Conservation (phyloP, 2,797 vertebrate genomes). For the Eutrigla gurnardus region DNA sequence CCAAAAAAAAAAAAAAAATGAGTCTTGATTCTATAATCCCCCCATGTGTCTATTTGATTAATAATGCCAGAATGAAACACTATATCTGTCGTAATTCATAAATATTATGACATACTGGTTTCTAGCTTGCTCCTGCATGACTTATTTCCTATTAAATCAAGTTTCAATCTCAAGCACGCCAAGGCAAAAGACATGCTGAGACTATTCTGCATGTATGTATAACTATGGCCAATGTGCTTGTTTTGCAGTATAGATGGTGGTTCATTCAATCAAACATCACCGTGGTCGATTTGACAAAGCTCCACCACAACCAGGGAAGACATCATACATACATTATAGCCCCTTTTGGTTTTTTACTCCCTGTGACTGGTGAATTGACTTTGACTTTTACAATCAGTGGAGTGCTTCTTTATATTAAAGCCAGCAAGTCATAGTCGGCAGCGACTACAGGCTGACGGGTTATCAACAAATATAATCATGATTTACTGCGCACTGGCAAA, state of each 20-base stretch:
- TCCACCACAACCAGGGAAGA: background rate
- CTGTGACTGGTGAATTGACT: conserved; percentile 16
- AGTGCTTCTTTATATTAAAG: conserved; percentile 27
- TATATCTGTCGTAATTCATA: background rate
- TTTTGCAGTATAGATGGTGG: too few species aligned
- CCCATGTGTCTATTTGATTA: background rate
- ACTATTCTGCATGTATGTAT: background rate
- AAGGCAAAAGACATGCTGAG: too few species aligned
- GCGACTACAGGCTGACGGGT: conserved; percentile 20
- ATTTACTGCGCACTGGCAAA: conserved; percentile 34
- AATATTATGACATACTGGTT: background rate
- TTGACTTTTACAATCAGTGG: conserved; percentile 17
- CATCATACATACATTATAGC: background rate
- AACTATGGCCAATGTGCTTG: background rate
- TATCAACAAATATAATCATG: conserved; percentile 27
- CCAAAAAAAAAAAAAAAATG: background rate
- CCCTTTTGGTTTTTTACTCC: background rate
- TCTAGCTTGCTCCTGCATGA: background rate
- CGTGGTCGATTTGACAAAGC: conserved; percentile 14
- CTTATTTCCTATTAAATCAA: background rate
- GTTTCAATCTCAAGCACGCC: too few species aligned
- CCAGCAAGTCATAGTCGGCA: conserved; percentile 24
- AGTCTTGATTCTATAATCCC: background rate
- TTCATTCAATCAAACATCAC: too few species aligned
- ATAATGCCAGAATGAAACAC: background rate